Evolutionary conservation across 2,888 invertebrate species (phyloP), one percentile per base, ranked within the genome.

Genomic region (Chironomus riparius): DNA sequence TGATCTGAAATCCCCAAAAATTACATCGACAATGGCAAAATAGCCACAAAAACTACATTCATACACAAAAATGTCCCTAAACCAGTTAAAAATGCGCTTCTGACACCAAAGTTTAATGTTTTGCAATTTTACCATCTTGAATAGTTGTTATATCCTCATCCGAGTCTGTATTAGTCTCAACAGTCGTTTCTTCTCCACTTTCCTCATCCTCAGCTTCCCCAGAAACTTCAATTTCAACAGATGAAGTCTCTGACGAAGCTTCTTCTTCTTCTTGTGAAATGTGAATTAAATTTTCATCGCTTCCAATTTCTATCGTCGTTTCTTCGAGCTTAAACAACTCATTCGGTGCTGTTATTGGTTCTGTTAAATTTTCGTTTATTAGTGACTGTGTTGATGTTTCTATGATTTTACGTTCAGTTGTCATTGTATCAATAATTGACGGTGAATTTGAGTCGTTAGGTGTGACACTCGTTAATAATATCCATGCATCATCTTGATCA

Each of bases 381-480:
- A 56, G 18, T 72, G 61, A 56, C 21, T 65, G 22, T 62, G 72
- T 24, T 5, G 28, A 10, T 15, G 38, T 6, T 50, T 50, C 70
- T 38, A 38, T 10, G 38, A 10, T 4, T 38, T 38, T 38, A 38
- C 38, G 38, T 38, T 38, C 38, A 10, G 38, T 38, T 2, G 38
- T 38, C 38, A 50, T 47, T 10, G 70, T 70, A n/a, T n/a, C 50
- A 24, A 24, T n/a, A 18, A 22, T 74, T 47, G 74, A 65, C 24
- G 71, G 24, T 24, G 21, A n/a, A 68, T 65, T 74, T 21, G 13
- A 18, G n/a, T 74, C 68, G 15, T 47, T 13, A 0, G 82, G 82
- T 47, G 78, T 78, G 48, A 81, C 79, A 21, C 82, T 83, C 74
- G 82, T 79, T 47, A 82, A 78, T 70, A 82, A 81, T 21, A 83